Evolutionary conservation across 2,113 vertebrate genomes (phyloP).

Genomic region (Gambusia holbrooki): DNA sequence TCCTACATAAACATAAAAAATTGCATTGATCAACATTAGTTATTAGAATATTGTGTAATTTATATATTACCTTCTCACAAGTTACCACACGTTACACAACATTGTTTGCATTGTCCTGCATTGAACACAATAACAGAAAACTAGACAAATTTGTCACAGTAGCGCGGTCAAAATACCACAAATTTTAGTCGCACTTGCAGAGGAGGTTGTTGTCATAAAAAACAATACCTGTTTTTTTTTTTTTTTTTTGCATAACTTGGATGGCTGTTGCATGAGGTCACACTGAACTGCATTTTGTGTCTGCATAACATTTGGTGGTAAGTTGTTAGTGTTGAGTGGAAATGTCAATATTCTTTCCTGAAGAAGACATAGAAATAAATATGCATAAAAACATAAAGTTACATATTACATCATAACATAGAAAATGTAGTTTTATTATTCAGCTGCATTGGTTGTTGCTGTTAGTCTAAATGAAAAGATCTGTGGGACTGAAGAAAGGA

Average conservation of each 20-base stretch:
- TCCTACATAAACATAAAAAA: slow-evolving; percentile 16
- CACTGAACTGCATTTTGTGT: neutral
- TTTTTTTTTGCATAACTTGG: slow-evolving; percentile 28
- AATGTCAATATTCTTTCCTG: neutral
- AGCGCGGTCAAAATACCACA: slow-evolving; percentile 47
- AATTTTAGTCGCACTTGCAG: slow-evolving; percentile 17
- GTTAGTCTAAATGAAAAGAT: neutral
- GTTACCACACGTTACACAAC: slow-evolving; percentile 12
- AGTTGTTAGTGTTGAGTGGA: neutral
- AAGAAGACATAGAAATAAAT: neutral
- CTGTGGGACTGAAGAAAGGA: neutral
- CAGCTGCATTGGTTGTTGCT: neutral
- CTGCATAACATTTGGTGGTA: neutral
- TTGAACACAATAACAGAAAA: slow-evolving; percentile 32
- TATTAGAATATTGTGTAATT: slow-evolving; percentile 34
- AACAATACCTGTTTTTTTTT: neutral
- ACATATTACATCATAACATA: neutral
- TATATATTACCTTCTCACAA: slow-evolving; percentile 42
- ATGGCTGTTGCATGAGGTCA: slow-evolving; percentile 23
- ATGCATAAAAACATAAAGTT: neutral
- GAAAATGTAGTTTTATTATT: neutral
- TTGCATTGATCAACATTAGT: slow-evolving; percentile 68
- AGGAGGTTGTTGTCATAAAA: slow-evolving; percentile 15
- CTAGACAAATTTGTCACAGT: slow-evolving; percentile 62
- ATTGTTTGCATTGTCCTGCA: slow-evolving; percentile 61